phyloP scores from a whole-genome alignment of 2,888 invertebrate genomes.

The Nymphalis urticae region DNA sequence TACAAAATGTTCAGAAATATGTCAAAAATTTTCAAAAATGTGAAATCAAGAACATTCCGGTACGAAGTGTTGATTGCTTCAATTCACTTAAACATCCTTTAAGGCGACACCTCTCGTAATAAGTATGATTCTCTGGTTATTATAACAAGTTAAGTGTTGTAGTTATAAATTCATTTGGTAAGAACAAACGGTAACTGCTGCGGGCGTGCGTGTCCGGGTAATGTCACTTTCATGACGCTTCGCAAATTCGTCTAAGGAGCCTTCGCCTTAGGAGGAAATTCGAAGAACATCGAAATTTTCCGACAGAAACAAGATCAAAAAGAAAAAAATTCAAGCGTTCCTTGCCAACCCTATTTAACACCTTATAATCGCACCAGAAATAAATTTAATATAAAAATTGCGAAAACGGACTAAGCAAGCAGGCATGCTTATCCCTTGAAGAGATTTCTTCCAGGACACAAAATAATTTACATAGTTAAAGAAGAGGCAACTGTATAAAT shows the following conservation, averaged over 20 bases:
- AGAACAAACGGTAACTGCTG: conserved; percentile 38
- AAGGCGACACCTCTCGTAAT: conserved; percentile 30
- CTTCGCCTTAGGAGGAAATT: conserved; percentile 2
- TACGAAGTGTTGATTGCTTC: conserved; percentile 25
- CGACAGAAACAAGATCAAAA: background rate
- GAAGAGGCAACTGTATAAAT: no score
- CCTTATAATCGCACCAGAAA: no score
- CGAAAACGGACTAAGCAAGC: no score
- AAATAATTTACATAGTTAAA: no score
- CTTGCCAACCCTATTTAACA: no score
- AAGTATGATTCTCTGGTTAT: conserved; percentile 5
- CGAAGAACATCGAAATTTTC: background rate
- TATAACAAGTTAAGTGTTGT: conserved; percentile 24
- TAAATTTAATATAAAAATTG: no score
- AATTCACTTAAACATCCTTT: conserved; percentile 39
- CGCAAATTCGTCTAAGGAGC: conserved; percentile 14
- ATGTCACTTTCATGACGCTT: conserved; percentile 10
- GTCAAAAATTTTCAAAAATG: conserved; percentile 3
- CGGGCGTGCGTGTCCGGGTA: conserved; percentile 30
- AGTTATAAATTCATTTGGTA: conserved; percentile 39
- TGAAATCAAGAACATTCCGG: background rate
- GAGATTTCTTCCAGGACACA: no score
- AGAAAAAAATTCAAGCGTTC: background rate
- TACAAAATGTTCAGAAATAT: background rate
- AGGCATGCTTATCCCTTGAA: no score